These are phyloP conservation scores for Doris montereyensis DNA, from an alignment of 2,888 invertebrate genomes.

Conservation along the genomic window DNA sequence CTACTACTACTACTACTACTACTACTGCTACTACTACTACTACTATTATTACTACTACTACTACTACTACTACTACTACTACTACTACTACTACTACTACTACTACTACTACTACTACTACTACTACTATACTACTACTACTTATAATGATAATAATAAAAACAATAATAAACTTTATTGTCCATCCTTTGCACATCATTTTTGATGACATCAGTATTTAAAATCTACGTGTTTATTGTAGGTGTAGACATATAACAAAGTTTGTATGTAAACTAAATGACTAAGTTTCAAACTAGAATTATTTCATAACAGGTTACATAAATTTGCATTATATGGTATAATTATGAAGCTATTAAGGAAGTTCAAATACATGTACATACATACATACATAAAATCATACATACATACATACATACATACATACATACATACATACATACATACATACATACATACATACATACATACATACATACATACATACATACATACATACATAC, in stretches of 20 bases:
- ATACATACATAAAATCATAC: too few species aligned
- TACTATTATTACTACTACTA: background rate
- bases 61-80: background rate
- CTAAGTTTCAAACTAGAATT: too few species aligned
- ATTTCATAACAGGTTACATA: too few species aligned
- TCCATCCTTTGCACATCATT: too few species aligned
- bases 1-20: background rate
- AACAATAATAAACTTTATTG: too few species aligned
- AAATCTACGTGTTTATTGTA: too few species aligned
- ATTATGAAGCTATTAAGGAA: background rate
- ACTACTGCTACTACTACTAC: background rate
- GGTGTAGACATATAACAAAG: too few species aligned
- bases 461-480: conserved; percentile 2
- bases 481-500: conserved; percentile 15
- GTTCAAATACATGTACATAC: too few species aligned
- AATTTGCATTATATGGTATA: background rate
- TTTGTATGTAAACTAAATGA: too few species aligned
- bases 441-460: conserved; percentile 9
- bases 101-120: background rate
- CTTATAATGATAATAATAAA: too few species aligned
- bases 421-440: conserved; percentile 10
- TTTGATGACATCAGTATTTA: background rate
- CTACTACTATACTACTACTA: too few species aligned
- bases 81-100: background rate
- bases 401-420: conserved; percentile 24